Conservation (phyloP, 2,888 invertebrate species). For the Diadegma fenestrale region DNA sequence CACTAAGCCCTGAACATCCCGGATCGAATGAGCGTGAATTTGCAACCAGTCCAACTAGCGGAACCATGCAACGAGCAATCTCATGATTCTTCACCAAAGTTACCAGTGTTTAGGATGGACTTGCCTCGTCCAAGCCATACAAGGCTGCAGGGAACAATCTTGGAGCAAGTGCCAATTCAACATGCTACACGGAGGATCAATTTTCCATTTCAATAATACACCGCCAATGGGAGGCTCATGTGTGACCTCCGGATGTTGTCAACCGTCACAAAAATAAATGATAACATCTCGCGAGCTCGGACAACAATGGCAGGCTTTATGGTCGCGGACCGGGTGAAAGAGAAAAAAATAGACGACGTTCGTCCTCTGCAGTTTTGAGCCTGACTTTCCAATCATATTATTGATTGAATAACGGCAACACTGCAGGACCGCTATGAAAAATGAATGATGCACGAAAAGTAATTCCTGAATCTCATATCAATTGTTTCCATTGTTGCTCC, state of each 20-base stretch:
- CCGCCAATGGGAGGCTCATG: neutral
- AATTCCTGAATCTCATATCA: neutral
- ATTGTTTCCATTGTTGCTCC: neutral
- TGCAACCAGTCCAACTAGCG: slow-evolving; percentile 14
- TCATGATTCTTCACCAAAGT: slow-evolving; percentile 24
- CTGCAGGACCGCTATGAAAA: neutral
- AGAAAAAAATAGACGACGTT: neutral
- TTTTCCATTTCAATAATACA: slow-evolving; percentile 56
- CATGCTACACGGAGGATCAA: neutral
- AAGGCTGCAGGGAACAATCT: neutral
- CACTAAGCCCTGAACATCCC: neutral
- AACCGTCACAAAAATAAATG: neutral
- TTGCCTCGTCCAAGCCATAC: slow-evolving; percentile 19
- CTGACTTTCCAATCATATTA: neutral
- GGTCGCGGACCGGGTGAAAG: neutral
- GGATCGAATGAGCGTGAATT: slow-evolving; percentile 15
- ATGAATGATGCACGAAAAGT: neutral
- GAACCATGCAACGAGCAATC: slow-evolving; percentile 16
- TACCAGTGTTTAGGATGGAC: slow-evolving; percentile 24
- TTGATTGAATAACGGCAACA: neutral
- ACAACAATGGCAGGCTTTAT: neutral
- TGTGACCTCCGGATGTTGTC: neutral
- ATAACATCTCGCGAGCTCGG: slow-evolving; percentile 9
- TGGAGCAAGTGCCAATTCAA: neutral
- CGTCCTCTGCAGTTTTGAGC: neutral